phyloP scores from a whole-genome alignment of 2,888 invertebrate genomes.

The Lasioglossum lativentre region DNA sequence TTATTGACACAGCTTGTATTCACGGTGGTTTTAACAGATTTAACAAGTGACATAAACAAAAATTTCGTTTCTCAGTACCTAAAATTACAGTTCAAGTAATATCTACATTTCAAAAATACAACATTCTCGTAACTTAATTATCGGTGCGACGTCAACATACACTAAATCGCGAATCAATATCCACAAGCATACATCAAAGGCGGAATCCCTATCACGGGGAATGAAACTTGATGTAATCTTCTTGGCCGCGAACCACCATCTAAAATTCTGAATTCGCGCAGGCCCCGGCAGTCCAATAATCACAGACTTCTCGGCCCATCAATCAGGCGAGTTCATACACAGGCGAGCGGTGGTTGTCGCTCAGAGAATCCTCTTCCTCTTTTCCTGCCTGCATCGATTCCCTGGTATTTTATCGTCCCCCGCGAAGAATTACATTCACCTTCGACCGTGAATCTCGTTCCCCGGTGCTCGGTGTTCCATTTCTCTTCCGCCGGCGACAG shows the following conservation, averaged over 20 bases:
- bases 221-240: background rate
- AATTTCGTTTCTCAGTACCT: background rate
- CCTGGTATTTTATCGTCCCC: slow-evolving; percentile 16
- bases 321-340: slow-evolving; percentile 34
- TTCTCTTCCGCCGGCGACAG: slow-evolving; percentile 24
- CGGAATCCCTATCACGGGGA: background rate
- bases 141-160: background rate
- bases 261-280: background rate
- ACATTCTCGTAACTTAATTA: background rate
- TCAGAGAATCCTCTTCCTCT: background rate
- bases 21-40: background rate
- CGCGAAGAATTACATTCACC: slow-evolving; percentile 15
- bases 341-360: background rate
- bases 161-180: background rate
- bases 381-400: background rate
- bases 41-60: background rate
- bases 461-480: slow-evolving; percentile 5
- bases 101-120: background rate
- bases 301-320: slow-evolving; percentile 42
- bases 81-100: background rate
- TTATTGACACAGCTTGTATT: background rate
- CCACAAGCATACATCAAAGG: background rate
- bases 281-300: slow-evolving; percentile 21
- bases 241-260: background rate
- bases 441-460: slow-evolving; percentile 34